Evolutionary conservation across 2,113 vertebrate genomes (phyloP), one percentile per base, ranked within the genome.

Genomic region (Ceyx melanurus): DNA sequence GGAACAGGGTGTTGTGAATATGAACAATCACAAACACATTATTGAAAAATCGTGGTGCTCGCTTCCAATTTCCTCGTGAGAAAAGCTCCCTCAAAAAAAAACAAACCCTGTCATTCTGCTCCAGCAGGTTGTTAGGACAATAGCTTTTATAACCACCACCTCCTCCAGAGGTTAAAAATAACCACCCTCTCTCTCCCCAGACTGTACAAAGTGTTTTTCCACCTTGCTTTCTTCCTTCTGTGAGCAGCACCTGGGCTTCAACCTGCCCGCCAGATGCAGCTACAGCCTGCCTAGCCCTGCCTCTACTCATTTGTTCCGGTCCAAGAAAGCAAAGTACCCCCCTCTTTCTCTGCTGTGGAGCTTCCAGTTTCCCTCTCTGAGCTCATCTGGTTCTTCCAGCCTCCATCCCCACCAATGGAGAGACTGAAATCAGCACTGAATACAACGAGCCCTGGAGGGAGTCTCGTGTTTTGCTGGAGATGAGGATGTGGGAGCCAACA

Each of bases 1-100:
- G 64, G n/a, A 86, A 62, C 64, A 65, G 29, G 3, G 1, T 70
- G 56, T 65, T 80, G 75, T 50, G 75, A 88, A 89, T 67, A 88
- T 6, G 42, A 93, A 86, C 18, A 58, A 62, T 60, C 62, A 40
- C 83, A 84, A 94, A 82, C 0, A 13, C 33, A 3, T 91, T 74
- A 95, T 4, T 89, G 88, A 96, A 95, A 96, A 90, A 57, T 77
- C 81, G 77, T 31, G 76, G 79, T 2, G 25, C 33, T 86, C 31
- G 31, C 45, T 53, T 94, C 66, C 81, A 91, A 90, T 90, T 72
- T 89, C 85, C 89, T 89, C 25, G 11, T 71, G 54, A 76, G 54
- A 89, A 85, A 88, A 40, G 7, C 53, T 75, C 50, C 46, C 71
- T 79, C 2, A 3, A 60, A 76, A 89, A 91, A 43, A 2, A 3